Evolutionary conservation across 2,113 vertebrate genomes (phyloP).

Genomic region (Engraulis encrasicolus): DNA sequence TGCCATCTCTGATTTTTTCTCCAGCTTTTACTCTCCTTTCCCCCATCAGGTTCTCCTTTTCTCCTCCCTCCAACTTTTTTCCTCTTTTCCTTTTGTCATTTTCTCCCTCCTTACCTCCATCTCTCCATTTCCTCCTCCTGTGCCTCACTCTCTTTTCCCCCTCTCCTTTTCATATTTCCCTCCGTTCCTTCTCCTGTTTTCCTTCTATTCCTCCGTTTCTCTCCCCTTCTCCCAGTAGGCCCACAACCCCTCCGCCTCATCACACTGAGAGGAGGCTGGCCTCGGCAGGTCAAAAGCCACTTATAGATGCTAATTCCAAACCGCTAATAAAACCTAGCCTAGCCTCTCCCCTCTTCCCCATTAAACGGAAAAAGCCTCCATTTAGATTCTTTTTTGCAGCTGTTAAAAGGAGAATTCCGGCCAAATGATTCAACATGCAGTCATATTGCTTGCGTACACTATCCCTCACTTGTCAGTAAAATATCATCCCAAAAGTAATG

Average conservation of each 20-base stretch:
- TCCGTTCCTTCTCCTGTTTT: background rate
- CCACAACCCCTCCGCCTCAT: constrained; percentile 21
- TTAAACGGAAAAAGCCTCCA: background rate
- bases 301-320: constrained; percentile 56
- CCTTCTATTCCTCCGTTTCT: constrained; percentile 24
- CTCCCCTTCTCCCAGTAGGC: background rate
- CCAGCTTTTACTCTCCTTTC: too few species aligned
- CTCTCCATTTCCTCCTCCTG: background rate
- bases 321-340: background rate
- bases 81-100: too few species aligned
- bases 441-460: too few species aligned
- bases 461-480: too few species aligned
- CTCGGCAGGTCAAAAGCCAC: constrained; percentile 47
- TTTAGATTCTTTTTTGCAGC: constrained; percentile 56
- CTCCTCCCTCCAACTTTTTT: too few species aligned
- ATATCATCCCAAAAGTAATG: too few species aligned
- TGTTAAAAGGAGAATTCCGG: too few species aligned
- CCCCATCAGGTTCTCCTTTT: too few species aligned
- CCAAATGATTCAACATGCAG: too few species aligned
- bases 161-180: background rate
- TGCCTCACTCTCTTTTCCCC: background rate
- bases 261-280: constrained; percentile 37
- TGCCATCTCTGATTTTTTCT: too few species aligned
- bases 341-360: background rate
- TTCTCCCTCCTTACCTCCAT: background rate